Evolutionary conservation across 2,888 invertebrate genomes (phyloP).

Genomic region (Cosmia trapezina): DNA sequence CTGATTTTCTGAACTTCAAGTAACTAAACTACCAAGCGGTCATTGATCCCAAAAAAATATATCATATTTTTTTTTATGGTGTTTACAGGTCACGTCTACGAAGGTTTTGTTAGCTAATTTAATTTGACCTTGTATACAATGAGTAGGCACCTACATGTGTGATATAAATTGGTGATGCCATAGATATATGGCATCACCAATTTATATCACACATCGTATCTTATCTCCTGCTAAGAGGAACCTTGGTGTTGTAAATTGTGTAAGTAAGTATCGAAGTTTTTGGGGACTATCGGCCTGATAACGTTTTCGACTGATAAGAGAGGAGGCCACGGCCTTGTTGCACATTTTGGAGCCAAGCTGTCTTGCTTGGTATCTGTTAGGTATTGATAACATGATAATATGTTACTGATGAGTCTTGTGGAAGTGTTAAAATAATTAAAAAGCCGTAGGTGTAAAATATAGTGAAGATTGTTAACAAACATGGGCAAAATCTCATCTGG

Average conservation of each 20-base stretch:
- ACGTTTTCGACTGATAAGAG: constrained; percentile 35
- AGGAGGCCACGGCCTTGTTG: constrained; percentile 42
- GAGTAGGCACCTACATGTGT: no score
- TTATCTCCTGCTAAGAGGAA: constrained; percentile 57
- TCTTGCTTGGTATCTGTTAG: constrained; percentile 37
- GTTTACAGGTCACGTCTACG: no score
- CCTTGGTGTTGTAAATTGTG: constrained; percentile 54
- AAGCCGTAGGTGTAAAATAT: constrained; percentile 4
- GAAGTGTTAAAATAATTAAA: constrained; percentile 18
- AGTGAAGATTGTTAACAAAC: background rate
- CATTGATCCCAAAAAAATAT: background rate
- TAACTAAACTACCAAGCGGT: no score
- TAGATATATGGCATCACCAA: constrained; percentile 51
- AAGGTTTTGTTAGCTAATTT: background rate
- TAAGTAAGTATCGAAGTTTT: constrained; percentile 22
- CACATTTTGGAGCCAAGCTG: constrained; percentile 55
- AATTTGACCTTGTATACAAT: no score
- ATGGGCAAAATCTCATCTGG: background rate
- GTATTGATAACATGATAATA: constrained; percentile 26
- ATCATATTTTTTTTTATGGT: background rate
- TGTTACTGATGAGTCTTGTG: constrained; percentile 10
- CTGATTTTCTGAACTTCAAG: background rate
- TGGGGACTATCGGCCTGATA: constrained; percentile 25
- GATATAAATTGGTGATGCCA: no score
- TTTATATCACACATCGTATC: constrained; percentile 59